Base-by-base conservation (phyloP, 2,797 vertebrate species). In the Nyctibius grandis region DNA sequence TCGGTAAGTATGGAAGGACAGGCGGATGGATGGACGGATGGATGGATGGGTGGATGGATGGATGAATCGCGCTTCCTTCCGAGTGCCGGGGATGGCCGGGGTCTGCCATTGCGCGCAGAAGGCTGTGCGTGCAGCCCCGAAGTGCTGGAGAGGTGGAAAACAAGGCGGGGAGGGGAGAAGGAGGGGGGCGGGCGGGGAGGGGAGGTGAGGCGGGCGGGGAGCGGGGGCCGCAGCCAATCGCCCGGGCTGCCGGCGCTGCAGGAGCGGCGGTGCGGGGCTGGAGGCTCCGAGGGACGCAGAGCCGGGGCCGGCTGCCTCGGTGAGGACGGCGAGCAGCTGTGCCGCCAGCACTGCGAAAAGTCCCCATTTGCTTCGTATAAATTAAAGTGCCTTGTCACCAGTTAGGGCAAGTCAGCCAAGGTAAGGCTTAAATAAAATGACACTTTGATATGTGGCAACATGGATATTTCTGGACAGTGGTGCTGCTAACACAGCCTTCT, bases 371-470 rank as follows among this genome's bases (percentile, higher is more conserved):
- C 95, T 92, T 93, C 96, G 91, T 91, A 28, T 81, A 92, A 87
- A 87, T 93, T 96, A 92, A 97, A 98, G 81, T 97, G 96, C 95
- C 81, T 96, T 96, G 93, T 97, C 94, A 97, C 95, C 97, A 94
- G 97, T 98, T 97, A 98, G 98, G 98, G 98, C 97, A 96, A 98
- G 98, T 95, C 98, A 88, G 95, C 96, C 93, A 98, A 98, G 98
- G 98, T 98, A 97, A 98, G 97, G 96, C 97, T 98, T 81, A 59
- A 78, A 75, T 93, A 38, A 87, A 92, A 86, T 65, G 91, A 78
- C 96, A 94, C 96, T 97, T 97, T 82, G 40, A 91, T 97, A 11
- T 74, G 63, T 72, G 92, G 78, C 93, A 74, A 64, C 93, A 50
- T 85, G 70, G 76, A 40, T 86, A 18, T 84, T 80, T 92, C 57